A percentile compares a stretch with the other conserved stretches of the same genome.
phyloP scores from a whole-genome alignment of 2,888 invertebrate genomes.

The Dynastes grantii region DNA sequence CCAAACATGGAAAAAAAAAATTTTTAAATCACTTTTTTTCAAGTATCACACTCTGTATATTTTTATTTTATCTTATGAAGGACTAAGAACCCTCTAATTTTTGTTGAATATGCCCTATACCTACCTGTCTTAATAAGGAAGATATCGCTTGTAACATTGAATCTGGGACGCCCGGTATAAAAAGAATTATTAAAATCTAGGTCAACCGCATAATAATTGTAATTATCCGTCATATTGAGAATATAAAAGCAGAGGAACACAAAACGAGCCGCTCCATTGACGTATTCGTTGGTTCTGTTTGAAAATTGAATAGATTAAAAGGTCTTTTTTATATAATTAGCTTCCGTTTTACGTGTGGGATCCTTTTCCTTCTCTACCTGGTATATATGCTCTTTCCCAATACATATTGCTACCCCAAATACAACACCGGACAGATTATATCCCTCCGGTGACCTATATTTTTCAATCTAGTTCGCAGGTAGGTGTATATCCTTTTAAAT shows the following conservation, averaged over 20 bases:
- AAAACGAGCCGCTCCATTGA: conserved; percentile 15
- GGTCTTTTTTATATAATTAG: conserved; percentile 55
- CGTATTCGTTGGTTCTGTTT: conserved; percentile 22
- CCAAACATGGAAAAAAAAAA: no score
- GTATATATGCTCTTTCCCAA: background rate
- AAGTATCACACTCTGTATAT: no score
- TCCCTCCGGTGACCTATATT: conserved; percentile 25
- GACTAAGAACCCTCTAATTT: no score
- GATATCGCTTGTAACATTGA: no score
- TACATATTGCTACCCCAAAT: conserved; percentile 8
- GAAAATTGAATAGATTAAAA: conserved; percentile 47
- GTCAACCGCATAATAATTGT: conserved; percentile 39
- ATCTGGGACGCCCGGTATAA: background rate
- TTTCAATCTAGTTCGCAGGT: conserved; percentile 19
- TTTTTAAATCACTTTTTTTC: no score
- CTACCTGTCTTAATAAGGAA: no score
- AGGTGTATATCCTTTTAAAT: conserved; percentile 10
- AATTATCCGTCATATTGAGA: conserved; percentile 30
- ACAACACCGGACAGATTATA: conserved; percentile 6
- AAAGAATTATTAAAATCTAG: conserved; percentile 30
- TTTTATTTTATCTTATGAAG: no score
- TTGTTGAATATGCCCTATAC: no score
- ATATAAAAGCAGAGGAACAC: background rate
- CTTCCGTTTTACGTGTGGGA: conserved; percentile 52
- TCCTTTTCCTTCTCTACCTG: conserved; percentile 26